These are phyloP conservation scores for Tautogolabrus adspersus DNA, from an alignment of 2,113 vertebrate genomes.

Conservation along the genomic window DNA sequence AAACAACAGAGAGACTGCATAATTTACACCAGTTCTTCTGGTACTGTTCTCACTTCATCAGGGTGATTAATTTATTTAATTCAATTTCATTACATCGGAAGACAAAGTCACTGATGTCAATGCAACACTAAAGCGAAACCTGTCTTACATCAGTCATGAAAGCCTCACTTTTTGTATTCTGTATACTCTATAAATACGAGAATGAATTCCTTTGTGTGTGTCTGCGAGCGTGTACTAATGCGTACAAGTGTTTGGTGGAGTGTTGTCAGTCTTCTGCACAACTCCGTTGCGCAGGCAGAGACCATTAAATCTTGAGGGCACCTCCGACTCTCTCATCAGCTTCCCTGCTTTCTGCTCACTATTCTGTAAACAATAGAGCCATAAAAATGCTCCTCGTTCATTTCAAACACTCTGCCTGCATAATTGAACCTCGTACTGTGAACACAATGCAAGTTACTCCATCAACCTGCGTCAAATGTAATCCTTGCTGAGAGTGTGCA, in stretches of 20 bases:
- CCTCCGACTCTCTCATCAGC: slow-evolving; percentile 15
- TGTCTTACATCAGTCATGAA: slow-evolving; percentile 3
- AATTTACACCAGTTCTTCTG: neutral
- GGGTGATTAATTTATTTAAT: slow-evolving; percentile 33
- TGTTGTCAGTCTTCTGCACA: slow-evolving; percentile 12
- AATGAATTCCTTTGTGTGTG: slow-evolving; percentile 4
- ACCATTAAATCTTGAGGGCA: slow-evolving; percentile 44
- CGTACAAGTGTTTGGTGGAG: neutral
- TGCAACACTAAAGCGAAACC: slow-evolving; percentile 1
- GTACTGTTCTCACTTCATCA: slow-evolving; percentile 16
- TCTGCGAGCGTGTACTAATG: neutral
- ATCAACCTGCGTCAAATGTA: slow-evolving; percentile 47
- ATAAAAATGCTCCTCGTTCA: slow-evolving; percentile 60
- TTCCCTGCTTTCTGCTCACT: slow-evolving; percentile 27
- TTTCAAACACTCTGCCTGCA: slow-evolving; percentile 54
- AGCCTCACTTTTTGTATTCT: slow-evolving; percentile 2
- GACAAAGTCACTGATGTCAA: slow-evolving; percentile 19
- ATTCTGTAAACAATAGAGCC: slow-evolving; percentile 50
- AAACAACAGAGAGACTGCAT: neutral
- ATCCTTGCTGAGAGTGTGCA: slow-evolving; percentile 49
- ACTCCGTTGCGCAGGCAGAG: slow-evolving; percentile 16
- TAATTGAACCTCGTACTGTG: slow-evolving; percentile 57
- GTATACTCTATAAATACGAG: neutral
- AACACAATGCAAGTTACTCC: slow-evolving; percentile 43
- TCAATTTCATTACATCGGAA: slow-evolving; percentile 31